Evolutionary conservation across 2,113 vertebrate genomes (phyloP), one percentile per base, ranked within the genome.

Genomic region (Etheostoma cragini): DNA sequence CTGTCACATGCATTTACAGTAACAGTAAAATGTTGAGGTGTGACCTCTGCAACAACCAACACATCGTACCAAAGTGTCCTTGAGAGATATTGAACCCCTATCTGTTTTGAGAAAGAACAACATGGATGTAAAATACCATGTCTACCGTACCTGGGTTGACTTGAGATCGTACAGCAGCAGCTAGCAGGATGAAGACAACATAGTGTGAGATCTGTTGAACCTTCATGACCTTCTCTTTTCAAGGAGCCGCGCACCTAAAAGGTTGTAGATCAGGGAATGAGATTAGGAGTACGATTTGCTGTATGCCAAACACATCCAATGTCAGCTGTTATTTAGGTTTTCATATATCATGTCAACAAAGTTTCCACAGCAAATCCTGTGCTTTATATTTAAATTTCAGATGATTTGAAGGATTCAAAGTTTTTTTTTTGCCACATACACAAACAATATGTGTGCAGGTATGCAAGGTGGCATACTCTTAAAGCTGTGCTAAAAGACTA

Each of bases 131-230:
- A 58, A 35, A 26, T 22, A 50, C 14, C 5, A 26, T 21, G 52
- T 49, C 61, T 84, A 26, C 35, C 11, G 0, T 81, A 94, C 94
- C 94, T 91, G 94, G 94, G 84, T 94, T 95, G 70, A 95, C 94
- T 82, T 95, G 94, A 50, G 85, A 68, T 57, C 45, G 86, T 4
- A 38, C 89, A 7, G 83, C 24, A n/a, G 61, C 70, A 33, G 71
- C 64, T 74, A 91, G 77, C 42, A 94, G 70, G 47, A 92, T 6
- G n/a, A 94, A 24, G 50, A 81, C 35, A 38, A 87, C 53, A 11
- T 47, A 61, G 61, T 45, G 70, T 6, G 72, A 68, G 62, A 85
- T 82, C 77, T 81, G 61, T n/a, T 82, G 73, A 14, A 78, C 76
- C 72, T 76, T 83, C 85, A 82, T 74, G 72, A 83, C 60, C 72